These are phyloP conservation scores for Ochlodes sylvanus DNA, from an alignment of 2,888 invertebrate genomes.

Conservation along the genomic window DNA sequence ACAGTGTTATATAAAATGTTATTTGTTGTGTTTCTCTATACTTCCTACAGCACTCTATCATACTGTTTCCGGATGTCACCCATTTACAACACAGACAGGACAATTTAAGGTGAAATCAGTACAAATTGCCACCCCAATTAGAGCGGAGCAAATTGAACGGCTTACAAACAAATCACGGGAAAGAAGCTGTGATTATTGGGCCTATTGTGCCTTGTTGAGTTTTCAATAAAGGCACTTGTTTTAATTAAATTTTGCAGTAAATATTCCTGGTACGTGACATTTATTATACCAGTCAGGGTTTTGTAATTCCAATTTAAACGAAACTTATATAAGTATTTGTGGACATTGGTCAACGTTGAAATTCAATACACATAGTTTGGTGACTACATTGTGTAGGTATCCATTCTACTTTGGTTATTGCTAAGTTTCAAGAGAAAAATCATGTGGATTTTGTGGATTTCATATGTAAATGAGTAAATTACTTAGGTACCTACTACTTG, in stretches of 20 bases:
- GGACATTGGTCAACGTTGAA: neutral
- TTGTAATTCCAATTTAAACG: too few species aligned
- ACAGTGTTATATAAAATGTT: neutral
- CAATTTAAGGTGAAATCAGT: conserved; percentile 58
- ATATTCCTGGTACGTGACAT: neutral
- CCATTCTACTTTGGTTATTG: too few species aligned
- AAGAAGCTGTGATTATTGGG: conserved; percentile 11
- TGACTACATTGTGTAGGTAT: too few species aligned
- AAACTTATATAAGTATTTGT: too few species aligned
- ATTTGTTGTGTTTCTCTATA: neutral
- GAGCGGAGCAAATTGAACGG: conserved; percentile 47
- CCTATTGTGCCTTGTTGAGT: neutral
- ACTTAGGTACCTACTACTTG: too few species aligned
- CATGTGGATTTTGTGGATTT: too few species aligned
- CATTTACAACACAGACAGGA: conserved; percentile 54
- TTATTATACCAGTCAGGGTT: neutral
- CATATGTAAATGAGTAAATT: too few species aligned
- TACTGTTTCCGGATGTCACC: conserved; percentile 40
- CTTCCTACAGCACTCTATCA: conserved; percentile 20
- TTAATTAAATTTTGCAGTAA: neutral
- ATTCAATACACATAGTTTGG: neutral
- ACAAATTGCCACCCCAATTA: conserved; percentile 61
- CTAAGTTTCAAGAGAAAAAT: too few species aligned
- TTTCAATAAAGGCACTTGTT: neutral
- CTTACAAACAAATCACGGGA: conserved; percentile 23